These are phyloP conservation scores for Bombus ignitus DNA, from an alignment of 1,140 invertebrate species.

Conservation along the genomic window DNA sequence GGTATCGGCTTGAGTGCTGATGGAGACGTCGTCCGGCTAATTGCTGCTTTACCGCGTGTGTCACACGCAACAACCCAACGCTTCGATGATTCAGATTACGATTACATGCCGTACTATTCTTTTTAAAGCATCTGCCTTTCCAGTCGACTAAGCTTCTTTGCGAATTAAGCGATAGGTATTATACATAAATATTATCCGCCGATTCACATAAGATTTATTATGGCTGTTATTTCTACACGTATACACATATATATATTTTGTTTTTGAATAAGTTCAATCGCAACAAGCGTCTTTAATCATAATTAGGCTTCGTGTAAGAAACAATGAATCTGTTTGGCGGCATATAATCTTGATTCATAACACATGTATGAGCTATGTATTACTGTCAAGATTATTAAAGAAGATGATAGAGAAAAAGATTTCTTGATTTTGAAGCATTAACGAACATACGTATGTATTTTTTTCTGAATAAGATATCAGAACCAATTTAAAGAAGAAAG, in stretches of 20 bases:
- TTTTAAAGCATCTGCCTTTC: neutral
- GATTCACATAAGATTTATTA: constrained; percentile 23
- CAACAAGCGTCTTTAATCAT: too few species aligned
- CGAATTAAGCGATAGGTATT: neutral
- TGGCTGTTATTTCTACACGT: too few species aligned
- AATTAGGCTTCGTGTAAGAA: too few species aligned
- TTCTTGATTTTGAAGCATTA: too few species aligned
- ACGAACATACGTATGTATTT: too few species aligned
- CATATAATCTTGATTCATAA: too few species aligned
- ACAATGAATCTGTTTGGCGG: too few species aligned
- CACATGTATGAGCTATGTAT: too few species aligned
- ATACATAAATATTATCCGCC: neutral
- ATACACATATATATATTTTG: too few species aligned
- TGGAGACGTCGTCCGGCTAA: constrained; percentile 66
- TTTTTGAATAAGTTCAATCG: too few species aligned
- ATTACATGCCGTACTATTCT: neutral
- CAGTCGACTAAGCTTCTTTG: neutral
- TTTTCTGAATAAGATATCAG: neutral
- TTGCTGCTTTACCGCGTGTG: constrained; percentile 55
- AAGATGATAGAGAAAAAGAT: too few species aligned
- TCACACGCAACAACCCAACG: constrained; percentile 45
- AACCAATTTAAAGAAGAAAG: neutral
- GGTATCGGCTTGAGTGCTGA: constrained; percentile 63
- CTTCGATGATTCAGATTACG: constrained; percentile 50
- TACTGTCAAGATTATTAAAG: too few species aligned